These are phyloP conservation scores for Cremastinae sp. DNA, from an alignment of 2,888 invertebrate species.

Conservation along the genomic window DNA sequence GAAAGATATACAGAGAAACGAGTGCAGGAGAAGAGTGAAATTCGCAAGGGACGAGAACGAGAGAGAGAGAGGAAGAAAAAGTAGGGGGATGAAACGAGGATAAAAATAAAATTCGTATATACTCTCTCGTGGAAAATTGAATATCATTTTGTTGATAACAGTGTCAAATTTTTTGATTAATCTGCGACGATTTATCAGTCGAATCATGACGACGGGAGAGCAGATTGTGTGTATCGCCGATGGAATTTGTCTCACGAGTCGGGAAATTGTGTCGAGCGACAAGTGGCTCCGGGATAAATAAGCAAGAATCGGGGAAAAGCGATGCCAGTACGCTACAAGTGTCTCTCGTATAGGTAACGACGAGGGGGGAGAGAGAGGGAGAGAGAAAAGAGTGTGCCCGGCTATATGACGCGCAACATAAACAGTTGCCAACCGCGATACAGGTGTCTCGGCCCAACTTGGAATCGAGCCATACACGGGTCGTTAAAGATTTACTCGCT, in stretches of 20 bases:
- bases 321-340: constrained; percentile 56
- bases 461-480: constrained; percentile 43
- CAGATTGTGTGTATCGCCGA: constrained; percentile 2
- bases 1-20: constrained; percentile 16
- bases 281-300: constrained; percentile 39
- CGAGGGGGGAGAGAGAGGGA: not conserved
- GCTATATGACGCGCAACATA: constrained; percentile 22
- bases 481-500: constrained; percentile 31
- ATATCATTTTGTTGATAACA: too few relatives aligned
- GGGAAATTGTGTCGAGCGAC: constrained; percentile 22
- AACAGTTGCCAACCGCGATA: constrained; percentile 34
- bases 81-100: too few relatives aligned
- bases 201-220: too few relatives aligned
- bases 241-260: constrained; percentile 3
- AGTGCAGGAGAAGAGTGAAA: not conserved
- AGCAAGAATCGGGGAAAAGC: constrained; percentile 21
- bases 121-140: too few relatives aligned
- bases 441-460: constrained; percentile 37
- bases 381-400: constrained; percentile 22
- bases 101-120: too few relatives aligned
- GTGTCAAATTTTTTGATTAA: too few relatives aligned
- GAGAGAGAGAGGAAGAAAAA: too few relatives aligned
- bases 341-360: constrained; percentile 34
- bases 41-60: not conserved
- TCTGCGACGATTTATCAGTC: too few relatives aligned